These are phyloP conservation scores for Sorex maritimensis DNA, from an alignment of 2,797 vertebrate genomes.

Conservation along the genomic window DNA sequence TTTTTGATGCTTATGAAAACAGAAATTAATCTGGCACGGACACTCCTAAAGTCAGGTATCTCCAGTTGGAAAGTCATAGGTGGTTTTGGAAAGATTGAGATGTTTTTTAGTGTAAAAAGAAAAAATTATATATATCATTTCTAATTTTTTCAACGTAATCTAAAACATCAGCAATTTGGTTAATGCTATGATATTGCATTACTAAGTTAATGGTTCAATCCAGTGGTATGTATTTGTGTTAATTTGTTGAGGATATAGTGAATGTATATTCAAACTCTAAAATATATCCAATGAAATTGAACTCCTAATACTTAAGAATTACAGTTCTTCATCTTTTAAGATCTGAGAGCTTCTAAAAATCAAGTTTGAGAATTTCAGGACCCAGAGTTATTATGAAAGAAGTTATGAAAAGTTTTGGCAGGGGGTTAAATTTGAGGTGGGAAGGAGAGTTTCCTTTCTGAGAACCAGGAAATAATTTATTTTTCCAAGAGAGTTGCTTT, in stretches of 20 bases:
- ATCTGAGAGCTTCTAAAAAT: slow-evolving; percentile 69
- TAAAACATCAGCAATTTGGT: slow-evolving; percentile 46
- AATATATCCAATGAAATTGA: slow-evolving; percentile 61
- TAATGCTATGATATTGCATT: slow-evolving; percentile 38
- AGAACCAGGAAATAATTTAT: slow-evolving; percentile 35
- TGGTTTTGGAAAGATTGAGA: slow-evolving; percentile 48
- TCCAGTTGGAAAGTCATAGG: slow-evolving; percentile 10
- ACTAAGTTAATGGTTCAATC: slow-evolving; percentile 57
- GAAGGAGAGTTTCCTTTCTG: slow-evolving; percentile 18
- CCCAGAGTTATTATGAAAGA: slow-evolving; percentile 64
- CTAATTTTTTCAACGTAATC: slow-evolving; percentile 29
- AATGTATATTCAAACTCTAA: slow-evolving; percentile 70
- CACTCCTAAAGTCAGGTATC: background rate
- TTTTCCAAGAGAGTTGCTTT: slow-evolving; percentile 65
- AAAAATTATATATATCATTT: background rate
- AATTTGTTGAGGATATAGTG: slow-evolving; percentile 65
- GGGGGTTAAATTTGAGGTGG: background rate
- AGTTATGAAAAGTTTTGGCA: background rate
- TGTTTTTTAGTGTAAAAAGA: background rate
- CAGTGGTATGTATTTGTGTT: slow-evolving; percentile 64
- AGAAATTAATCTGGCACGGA: background rate
- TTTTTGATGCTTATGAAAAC: background rate
- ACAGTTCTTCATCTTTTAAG: slow-evolving; percentile 72
- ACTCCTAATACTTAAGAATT: slow-evolving; percentile 69
- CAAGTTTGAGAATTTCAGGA: slow-evolving; percentile 69